Evolutionary conservation across 1,140 invertebrate species (phyloP).

Genomic region (Drosophila oshimai): DNA sequence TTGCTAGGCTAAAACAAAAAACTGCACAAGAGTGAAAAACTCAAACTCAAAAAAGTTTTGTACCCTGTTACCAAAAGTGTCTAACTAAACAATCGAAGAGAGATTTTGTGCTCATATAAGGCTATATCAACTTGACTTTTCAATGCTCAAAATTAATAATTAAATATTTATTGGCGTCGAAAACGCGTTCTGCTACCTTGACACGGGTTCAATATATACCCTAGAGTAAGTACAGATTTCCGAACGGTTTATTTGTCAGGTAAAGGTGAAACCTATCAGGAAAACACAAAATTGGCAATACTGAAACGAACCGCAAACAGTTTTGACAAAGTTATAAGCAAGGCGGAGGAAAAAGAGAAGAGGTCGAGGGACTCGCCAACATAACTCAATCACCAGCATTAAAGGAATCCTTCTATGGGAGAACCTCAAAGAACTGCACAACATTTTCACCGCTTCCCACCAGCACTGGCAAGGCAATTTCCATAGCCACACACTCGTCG

Average conservation of each 20-base stretch:
- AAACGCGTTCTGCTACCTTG: too few relatives aligned
- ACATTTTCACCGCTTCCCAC: constrained; percentile 1
- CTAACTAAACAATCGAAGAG: too few relatives aligned
- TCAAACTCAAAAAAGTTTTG: too few relatives aligned
- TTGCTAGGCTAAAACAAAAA: too few relatives aligned
- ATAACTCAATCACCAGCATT: neutral
- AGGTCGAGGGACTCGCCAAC: neutral
- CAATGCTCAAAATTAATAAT: too few relatives aligned
- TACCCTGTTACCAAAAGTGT: too few relatives aligned
- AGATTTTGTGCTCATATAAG: too few relatives aligned
- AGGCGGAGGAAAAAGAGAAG: too few relatives aligned
- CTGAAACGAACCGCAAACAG: too few relatives aligned
- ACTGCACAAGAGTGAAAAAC: too few relatives aligned
- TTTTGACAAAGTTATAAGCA: neutral
- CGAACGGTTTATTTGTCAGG: neutral
- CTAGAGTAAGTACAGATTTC: neutral
- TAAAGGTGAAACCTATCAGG: neutral
- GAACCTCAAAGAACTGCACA: neutral
- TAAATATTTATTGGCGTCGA: too few relatives aligned
- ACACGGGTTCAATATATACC: neutral
- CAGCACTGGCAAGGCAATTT: neutral
- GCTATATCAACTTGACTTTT: too few relatives aligned
- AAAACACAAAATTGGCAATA: neutral
- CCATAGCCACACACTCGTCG: constrained; percentile 7
- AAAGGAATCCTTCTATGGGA: neutral